These are phyloP conservation scores for Triplophysa siluroides DNA, from an alignment of 2,113 vertebrate species.

Conservation along the genomic window DNA sequence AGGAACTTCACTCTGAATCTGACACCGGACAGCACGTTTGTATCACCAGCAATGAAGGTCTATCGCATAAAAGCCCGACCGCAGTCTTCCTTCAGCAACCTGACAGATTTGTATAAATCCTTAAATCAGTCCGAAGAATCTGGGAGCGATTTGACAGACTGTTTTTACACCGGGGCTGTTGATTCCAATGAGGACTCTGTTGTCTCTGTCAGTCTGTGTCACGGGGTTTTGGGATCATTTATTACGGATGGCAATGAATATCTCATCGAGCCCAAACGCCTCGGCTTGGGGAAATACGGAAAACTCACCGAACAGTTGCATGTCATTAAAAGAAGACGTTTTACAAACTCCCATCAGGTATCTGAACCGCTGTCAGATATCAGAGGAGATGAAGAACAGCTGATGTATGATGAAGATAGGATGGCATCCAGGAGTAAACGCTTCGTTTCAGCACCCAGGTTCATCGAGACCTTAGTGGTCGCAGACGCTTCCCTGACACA, in stretches of 20 bases:
- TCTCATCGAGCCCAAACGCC: conserved; percentile 69
- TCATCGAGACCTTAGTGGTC: conserved; percentile 83
- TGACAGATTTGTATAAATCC: background rate
- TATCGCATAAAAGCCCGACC: conserved; percentile 59
- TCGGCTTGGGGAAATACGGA: conserved; percentile 7
- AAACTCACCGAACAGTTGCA: conserved; percentile 48
- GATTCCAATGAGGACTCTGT: conserved; percentile 65
- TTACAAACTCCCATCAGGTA: conserved; percentile 1
- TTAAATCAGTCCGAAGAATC: conserved; percentile 30
- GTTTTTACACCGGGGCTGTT: conserved; percentile 78
- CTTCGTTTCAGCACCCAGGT: conserved; percentile 80
- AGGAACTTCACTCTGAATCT: conserved; percentile 70
- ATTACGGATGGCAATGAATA: conserved; percentile 73
- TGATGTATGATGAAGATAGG: background rate
- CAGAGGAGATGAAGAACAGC: conserved; percentile 6
- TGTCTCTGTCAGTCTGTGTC: conserved; percentile 78
- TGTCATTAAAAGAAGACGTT: conserved; percentile 52
- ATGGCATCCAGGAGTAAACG: conserved; percentile 49
- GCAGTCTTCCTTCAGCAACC: conserved; percentile 4
- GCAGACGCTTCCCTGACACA: conserved; percentile 78
- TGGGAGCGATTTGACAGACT: conserved; percentile 58
- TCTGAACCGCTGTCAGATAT: conserved; percentile 9
- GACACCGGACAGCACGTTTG: conserved; percentile 74
- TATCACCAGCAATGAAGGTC: conserved; percentile 70
- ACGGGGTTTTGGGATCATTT: conserved; percentile 77